Percentiles rank a stretch among this genome's conserved stretches.
Evolutionary conservation across 2,888 invertebrate species (phyloP).

Genomic region (Hyalella azteca): DNA sequence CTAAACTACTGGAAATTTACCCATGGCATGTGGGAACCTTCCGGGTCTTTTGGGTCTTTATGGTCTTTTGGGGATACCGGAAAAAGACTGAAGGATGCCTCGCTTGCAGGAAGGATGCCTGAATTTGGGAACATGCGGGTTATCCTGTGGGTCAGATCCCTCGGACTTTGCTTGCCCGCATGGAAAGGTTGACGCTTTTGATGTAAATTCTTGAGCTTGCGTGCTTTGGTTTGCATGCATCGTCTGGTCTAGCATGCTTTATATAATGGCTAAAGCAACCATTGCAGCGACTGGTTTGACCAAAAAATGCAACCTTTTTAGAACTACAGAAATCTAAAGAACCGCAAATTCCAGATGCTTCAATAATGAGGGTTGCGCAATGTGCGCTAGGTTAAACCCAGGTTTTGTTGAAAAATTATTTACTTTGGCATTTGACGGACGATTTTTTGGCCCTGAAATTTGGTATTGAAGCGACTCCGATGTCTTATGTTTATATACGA

Average conservation of each 20-base stretch:
- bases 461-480: too few species aligned
- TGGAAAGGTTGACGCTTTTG: constrained; percentile 21
- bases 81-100: background rate
- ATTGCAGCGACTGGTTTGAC: constrained; percentile 1
- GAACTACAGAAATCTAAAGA: background rate
- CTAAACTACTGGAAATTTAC: constrained; percentile 28
- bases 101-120: background rate
- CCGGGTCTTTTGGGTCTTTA: too few species aligned
- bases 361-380: constrained; percentile 2
- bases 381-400: background rate
- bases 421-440: constrained; percentile 5
- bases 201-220: background rate
- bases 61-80: background rate
- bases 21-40: constrained; percentile 19
- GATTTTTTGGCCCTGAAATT: background rate
- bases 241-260: background rate
- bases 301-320: background rate
- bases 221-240: background rate
- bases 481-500: too few species aligned
- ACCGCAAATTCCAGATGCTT: background rate
- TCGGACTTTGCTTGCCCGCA: background rate
- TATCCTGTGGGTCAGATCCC: too few species aligned
- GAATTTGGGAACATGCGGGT: background rate
- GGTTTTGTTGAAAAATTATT: constrained; percentile 18
- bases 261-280: constrained; percentile 3